Evolutionary conservation across 2,113 vertebrate genomes (phyloP).

Genomic region (Poeciliopsis prolifica): DNA sequence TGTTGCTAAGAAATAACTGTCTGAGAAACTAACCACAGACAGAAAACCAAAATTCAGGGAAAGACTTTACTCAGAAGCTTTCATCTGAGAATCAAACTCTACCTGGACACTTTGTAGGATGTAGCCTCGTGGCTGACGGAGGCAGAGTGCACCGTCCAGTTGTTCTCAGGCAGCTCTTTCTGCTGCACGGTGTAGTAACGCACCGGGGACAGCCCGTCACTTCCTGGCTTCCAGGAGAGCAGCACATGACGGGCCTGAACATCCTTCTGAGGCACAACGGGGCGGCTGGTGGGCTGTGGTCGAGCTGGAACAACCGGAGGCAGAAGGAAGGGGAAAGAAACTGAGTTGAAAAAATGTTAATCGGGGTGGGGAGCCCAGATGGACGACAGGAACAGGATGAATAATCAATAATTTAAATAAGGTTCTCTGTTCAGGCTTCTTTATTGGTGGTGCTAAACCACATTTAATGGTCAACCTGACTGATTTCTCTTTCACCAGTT

Average conservation of each 20-base stretch:
- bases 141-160: constrained; percentile 88
- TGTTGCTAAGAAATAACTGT: constrained; percentile 5
- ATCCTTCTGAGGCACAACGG: constrained; percentile 80
- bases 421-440: background rate
- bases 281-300: constrained; percentile 91
- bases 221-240: constrained; percentile 94
- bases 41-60: background rate
- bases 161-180: constrained; percentile 86
- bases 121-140: constrained; percentile 87
- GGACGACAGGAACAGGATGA: too few relatives aligned
- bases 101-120: constrained; percentile 89
- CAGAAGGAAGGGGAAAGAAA: background rate
- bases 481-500: background rate
- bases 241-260: constrained; percentile 86
- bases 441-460: background rate
- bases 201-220: constrained; percentile 93
- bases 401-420: background rate
- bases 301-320: constrained; percentile 35
- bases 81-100: constrained; percentile 34
- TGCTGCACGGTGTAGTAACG: constrained; percentile 95
- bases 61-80: background rate
- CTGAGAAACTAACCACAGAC: background rate
- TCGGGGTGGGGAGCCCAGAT: background rate
- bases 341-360: background rate
- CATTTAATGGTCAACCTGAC: too few relatives aligned